Evolutionary conservation across 1,140 invertebrate species (phyloP).

Genomic region (Calycopis cecrops): DNA sequence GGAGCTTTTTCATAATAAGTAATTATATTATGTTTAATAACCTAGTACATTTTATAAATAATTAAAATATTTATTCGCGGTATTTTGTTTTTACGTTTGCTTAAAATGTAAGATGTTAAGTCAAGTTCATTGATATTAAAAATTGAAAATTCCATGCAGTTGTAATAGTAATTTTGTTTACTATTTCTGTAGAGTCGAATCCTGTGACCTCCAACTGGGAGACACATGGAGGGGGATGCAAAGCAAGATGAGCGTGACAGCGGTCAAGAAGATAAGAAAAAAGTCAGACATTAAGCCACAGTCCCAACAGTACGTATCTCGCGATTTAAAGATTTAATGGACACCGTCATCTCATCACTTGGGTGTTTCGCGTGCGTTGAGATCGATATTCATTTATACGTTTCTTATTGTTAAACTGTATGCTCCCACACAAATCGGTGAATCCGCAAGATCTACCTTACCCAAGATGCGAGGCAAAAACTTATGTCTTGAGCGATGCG

Average conservation of each 20-base stretch:
- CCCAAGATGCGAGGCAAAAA: no score
- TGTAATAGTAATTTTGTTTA: constrained; percentile 57
- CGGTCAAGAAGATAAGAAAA: constrained; percentile 86
- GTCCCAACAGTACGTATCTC: constrained; percentile 85
- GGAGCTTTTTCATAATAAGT: no score
- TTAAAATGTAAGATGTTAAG: no score
- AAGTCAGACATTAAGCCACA: constrained; percentile 88
- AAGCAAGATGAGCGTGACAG: constrained; percentile 90
- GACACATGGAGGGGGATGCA: constrained; percentile 79
- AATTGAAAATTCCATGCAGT: constrained; percentile 25
- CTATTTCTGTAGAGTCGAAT: constrained; percentile 81
- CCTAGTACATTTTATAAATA: no score
- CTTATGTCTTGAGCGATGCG: no score
- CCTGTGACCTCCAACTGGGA: constrained; percentile 88
- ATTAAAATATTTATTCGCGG: no score
- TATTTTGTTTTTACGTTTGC: no score
- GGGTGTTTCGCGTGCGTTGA: constrained; percentile 14
- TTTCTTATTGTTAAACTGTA: no score
- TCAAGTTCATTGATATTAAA: no score
- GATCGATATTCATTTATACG: constrained; percentile 2
- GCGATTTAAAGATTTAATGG: constrained; percentile 33
- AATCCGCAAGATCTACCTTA: no score
- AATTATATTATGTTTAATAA: no score
- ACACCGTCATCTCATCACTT: constrained; percentile 25
- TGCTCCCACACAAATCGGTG: no score